Percentiles rank a stretch among this genome's conserved stretches.
Evolutionary conservation across 2,113 vertebrate species (phyloP).

Genomic region (Lepisosteus osseus): DNA sequence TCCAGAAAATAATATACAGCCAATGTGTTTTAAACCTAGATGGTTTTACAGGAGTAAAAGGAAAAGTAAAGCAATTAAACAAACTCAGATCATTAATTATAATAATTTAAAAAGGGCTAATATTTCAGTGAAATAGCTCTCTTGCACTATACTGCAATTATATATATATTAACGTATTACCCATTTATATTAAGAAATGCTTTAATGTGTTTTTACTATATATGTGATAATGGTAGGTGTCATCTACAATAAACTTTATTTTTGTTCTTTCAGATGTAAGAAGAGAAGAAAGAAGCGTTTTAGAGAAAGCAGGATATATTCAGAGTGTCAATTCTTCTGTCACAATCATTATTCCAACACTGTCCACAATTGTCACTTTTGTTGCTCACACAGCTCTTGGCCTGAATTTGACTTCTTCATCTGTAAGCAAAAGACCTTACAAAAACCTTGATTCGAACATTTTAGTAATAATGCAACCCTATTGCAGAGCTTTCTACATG

Average conservation of each 20-base stretch:
- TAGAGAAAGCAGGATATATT: constrained; percentile 59
- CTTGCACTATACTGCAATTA: too few relatives aligned
- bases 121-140: too few relatives aligned
- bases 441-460: background rate
- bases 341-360: constrained; percentile 49
- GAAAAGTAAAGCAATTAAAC: too few relatives aligned
- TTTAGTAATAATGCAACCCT: background rate
- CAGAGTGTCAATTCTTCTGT: constrained; percentile 66
- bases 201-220: too few relatives aligned
- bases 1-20: too few relatives aligned
- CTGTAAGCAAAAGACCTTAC: constrained; percentile 52
- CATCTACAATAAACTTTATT: background rate
- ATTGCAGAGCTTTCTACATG: background rate
- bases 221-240: too few relatives aligned
- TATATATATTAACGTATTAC: too few relatives aligned
- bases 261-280: constrained; percentile 55
- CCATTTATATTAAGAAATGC: too few relatives aligned
- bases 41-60: too few relatives aligned
- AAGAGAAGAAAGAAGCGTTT: constrained; percentile 54
- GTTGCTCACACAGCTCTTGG: constrained; percentile 62
- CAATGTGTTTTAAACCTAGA: too few relatives aligned
- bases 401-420: constrained; percentile 47
- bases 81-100: too few relatives aligned
- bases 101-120: too few relatives aligned
- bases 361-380: constrained; percentile 68